Base-by-base conservation (phyloP, 2,113 vertebrate species). In the Struthidea cinerea region DNA sequence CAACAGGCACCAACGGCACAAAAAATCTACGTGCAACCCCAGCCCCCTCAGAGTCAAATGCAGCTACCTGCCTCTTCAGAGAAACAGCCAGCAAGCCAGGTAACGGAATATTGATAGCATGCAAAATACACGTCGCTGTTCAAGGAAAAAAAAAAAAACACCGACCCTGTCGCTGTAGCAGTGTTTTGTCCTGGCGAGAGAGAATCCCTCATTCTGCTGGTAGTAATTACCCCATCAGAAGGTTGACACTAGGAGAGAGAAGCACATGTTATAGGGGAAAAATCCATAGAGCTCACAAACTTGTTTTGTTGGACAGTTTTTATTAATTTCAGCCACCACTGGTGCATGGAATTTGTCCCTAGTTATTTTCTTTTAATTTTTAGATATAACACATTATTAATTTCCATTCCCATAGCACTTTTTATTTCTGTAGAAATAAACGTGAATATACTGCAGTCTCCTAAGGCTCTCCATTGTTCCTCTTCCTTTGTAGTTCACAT, bases 1-100 rank as follows among this genome's bases (percentile, higher is more conserved):
- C 99, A 99, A 96, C 99, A 99, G 93, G 99, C 99, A 41, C 99
- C 99, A 87, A 99, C 98, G 41, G 99, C 99, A 77, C 99, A 98
- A 98, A 99, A 99, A 98, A 98, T 99, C 95, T 99, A 99, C 91
- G 98, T 99, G 96, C 99, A 99, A 94, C 98, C 99, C 56, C 98
- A 98, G 84, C 98, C 98, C 97, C 99, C 99, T 46, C 99, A 99
- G 97, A 98, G 98, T 49, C 98, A 98, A 4, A 98, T 98, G 21
- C 99, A 99, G 96, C 99, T 99, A 97, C 98, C 99, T 3, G 96
- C 99, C 71, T 98, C 98, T 91, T 98, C 98, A 5, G 99, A 99
- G 87, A 99, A 99, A 98, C 97, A 97, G 7, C 95, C 98, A 69
- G 68, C 98, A 87, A 98, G 98, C 96, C 99, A 99, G 99, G 99